phyloP scores from a whole-genome alignment of 2,113 vertebrate species.

The Cephalopterus ornatus region DNA sequence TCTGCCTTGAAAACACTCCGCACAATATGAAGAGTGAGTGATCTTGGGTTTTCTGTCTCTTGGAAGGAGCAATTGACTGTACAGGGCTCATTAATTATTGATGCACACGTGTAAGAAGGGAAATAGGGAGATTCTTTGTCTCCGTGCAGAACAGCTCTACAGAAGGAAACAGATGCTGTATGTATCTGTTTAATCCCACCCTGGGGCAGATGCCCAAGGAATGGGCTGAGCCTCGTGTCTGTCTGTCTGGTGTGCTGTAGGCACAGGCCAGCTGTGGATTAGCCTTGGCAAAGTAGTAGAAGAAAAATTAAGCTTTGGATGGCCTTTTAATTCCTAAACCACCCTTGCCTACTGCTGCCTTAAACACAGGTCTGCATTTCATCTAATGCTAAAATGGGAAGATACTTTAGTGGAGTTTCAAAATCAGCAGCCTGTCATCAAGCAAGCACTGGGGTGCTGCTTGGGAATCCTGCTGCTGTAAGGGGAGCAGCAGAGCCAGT shows the following conservation, averaged over 20 bases:
- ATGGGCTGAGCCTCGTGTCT: background rate
- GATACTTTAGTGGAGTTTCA: rapidly evolving
- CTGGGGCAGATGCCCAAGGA: background rate
- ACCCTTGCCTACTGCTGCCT: background rate
- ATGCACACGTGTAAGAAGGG: background rate
- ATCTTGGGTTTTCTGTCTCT: background rate
- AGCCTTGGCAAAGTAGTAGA: background rate
- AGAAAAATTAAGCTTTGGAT: background rate
- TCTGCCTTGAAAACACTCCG: background rate
- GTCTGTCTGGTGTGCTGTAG: background rate
- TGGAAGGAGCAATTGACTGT: background rate
- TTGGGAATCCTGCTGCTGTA: background rate
- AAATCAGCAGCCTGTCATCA: rapidly evolving
- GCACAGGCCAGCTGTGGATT: background rate
- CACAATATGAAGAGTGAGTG: background rate
- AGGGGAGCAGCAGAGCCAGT: background rate
- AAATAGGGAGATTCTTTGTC: background rate
- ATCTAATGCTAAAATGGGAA: background rate
- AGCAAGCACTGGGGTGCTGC: background rate
- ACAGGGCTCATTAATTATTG: background rate
- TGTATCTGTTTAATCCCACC: background rate
- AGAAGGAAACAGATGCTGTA: background rate
- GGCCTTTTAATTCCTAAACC: background rate
- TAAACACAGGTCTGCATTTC: background rate
- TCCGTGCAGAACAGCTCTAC: background rate